A percentile compares a stretch with the other conserved stretches of the same genome.
Conservation (phyloP, 2,888 invertebrate species). For the Nipponacmea schrenckii region DNA sequence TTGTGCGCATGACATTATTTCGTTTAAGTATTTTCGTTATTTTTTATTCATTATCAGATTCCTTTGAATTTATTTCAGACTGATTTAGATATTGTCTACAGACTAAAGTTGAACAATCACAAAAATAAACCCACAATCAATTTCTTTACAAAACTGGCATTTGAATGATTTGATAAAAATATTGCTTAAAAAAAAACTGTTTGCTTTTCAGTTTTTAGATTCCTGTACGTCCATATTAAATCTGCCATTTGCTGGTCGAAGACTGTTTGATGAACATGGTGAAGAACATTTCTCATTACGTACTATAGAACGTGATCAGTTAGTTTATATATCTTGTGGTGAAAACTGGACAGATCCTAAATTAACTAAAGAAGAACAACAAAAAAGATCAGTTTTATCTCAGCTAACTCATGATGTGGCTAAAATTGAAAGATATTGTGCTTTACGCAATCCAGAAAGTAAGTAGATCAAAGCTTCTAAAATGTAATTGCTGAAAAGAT, state of each 20-base stretch:
- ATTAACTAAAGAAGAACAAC: slow-evolving; percentile 63
- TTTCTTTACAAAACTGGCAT: no score
- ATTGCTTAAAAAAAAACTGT: no score
- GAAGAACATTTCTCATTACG: slow-evolving; percentile 62
- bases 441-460: slow-evolving; percentile 62
- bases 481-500: not conserved
- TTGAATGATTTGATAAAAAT: no score
- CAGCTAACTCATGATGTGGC: slow-evolving; percentile 63
- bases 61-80: no score
- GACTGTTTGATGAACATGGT: slow-evolving; percentile 65
- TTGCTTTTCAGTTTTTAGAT: slow-evolving; percentile 66
- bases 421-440: slow-evolving; percentile 63
- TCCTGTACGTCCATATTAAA: slow-evolving; percentile 61
- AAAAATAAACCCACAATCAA: no score
- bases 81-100: no score
- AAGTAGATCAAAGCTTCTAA: slow-evolving; percentile 23
- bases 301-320: slow-evolving; percentile 58
- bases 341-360: slow-evolving; percentile 66
- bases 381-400: slow-evolving; percentile 60
- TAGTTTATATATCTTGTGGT: slow-evolving; percentile 65
- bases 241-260: slow-evolving; percentile 65
- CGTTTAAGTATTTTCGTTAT: no score
- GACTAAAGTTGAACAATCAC: no score
- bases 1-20: no score
- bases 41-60: no score